phyloP scores from a whole-genome alignment of 2,113 vertebrate species.

The Prolemur simus region DNA sequence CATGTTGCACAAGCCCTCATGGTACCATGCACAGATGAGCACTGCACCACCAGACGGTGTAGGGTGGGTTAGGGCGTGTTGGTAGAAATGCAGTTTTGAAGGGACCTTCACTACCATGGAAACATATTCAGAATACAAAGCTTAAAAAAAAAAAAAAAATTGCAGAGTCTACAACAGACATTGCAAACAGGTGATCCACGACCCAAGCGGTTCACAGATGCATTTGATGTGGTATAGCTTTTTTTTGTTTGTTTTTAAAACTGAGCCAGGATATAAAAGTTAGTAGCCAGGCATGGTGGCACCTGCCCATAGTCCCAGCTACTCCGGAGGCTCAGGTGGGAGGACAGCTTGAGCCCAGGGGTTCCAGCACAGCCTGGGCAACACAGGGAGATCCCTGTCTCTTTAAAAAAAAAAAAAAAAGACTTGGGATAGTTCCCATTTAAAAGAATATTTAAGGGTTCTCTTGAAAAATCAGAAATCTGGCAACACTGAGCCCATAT shows the following conservation, averaged over 20 bases:
- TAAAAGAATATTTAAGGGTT: background rate
- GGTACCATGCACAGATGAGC: background rate
- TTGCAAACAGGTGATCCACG: background rate
- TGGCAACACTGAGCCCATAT: background rate
- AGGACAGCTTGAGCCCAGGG: background rate
- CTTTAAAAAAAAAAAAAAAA: background rate
- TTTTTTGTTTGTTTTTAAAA: background rate
- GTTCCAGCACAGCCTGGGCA: background rate
- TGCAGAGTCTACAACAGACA: background rate
- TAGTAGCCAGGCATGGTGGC: background rate
- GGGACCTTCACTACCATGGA: background rate
- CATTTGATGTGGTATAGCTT: no score
- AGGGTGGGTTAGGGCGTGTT: background rate
- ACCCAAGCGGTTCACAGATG: fast-evolving
- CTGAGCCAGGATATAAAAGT: background rate
- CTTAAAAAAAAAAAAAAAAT: background rate
- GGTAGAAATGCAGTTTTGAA: background rate
- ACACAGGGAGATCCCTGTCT: background rate
- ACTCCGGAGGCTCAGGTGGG: background rate
- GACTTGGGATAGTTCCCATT: no score
- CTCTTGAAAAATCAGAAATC: background rate
- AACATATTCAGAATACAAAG: background rate
- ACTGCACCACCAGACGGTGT: fast-evolving
- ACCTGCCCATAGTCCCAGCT: background rate
- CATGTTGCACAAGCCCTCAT: background rate